These are phyloP conservation scores for Pseudochirops cupreus DNA, from an alignment of 2,797 vertebrate species.

Conservation along the genomic window DNA sequence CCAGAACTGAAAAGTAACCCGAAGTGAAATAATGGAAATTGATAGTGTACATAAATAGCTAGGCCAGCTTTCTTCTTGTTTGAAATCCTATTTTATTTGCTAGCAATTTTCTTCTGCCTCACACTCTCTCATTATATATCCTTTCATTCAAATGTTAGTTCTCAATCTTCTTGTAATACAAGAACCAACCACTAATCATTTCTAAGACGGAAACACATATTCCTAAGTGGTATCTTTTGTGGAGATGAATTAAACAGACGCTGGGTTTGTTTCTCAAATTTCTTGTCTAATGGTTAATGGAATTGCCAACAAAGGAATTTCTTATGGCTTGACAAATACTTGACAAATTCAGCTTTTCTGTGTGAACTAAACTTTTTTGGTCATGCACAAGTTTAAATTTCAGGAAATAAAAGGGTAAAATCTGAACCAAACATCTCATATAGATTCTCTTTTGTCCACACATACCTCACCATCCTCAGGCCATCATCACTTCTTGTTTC, in stretches of 20 bases:
- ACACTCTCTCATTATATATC: conserved; percentile 66
- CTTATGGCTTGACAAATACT: conserved; percentile 46
- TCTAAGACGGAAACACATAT: conserved; percentile 74
- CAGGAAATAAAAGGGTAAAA: conserved; percentile 34
- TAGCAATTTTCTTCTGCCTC: conserved; percentile 74
- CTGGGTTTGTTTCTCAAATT: conserved; percentile 62
- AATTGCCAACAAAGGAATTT: conserved; percentile 70
- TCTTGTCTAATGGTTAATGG: conserved; percentile 69
- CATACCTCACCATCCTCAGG: neutral
- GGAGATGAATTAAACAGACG: conserved; percentile 56
- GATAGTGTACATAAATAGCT: conserved; percentile 68
- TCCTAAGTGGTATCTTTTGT: conserved; percentile 66
- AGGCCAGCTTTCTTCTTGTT: conserved; percentile 66
- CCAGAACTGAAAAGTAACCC: conserved; percentile 73
- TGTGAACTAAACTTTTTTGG: conserved; percentile 57
- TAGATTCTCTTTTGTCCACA: neutral
- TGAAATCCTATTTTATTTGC: conserved; percentile 71
- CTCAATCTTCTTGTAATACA: conserved; percentile 57
- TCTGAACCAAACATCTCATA: conserved; percentile 17
- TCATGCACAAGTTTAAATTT: conserved; percentile 37
- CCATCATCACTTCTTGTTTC: neutral
- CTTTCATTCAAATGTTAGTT: conserved; percentile 77
- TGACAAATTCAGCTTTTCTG: conserved; percentile 22
- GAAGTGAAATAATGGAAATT: conserved; percentile 60
- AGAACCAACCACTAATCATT: conserved; percentile 57